A percentile compares a stretch with the other conserved stretches of the same genome.
Evolutionary conservation across 92 coral and sea anemone genomes (phyloP).

Genomic region (Nematostella vectensis): DNA sequence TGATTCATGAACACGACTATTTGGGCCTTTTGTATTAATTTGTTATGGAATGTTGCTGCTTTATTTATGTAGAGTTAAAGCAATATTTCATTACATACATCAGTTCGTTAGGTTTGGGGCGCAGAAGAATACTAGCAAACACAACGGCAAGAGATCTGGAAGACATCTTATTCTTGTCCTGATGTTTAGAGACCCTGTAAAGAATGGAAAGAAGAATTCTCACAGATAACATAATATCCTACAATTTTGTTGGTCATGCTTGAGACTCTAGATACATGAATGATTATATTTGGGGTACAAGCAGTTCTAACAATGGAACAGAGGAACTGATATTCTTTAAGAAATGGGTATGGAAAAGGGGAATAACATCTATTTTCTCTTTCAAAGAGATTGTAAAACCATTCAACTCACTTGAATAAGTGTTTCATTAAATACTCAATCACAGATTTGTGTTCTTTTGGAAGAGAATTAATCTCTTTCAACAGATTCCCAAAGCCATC

Average conservation of each 20-base stretch:
- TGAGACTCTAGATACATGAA: too few relatives aligned
- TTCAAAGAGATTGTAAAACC: background rate
- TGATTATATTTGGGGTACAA: too few relatives aligned
- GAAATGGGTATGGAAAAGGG: too few relatives aligned
- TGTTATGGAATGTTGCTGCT: too few relatives aligned
- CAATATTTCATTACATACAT: conserved; percentile 43
- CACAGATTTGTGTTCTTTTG: conserved; percentile 53
- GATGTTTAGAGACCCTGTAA: conserved; percentile 53
- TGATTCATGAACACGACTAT: too few relatives aligned
- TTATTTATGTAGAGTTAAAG: background rate
- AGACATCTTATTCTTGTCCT: conserved; percentile 62
- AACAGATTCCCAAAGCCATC: conserved; percentile 25
- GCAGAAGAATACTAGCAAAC: conserved; percentile 72
- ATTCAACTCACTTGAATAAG: conserved; percentile 51
- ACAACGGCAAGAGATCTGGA: conserved; percentile 34
- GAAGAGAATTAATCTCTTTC: conserved; percentile 32
- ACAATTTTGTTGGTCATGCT: too few relatives aligned
- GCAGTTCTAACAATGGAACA: too few relatives aligned
- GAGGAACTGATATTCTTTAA: too few relatives aligned
- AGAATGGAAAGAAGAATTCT: background rate
- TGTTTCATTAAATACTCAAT: conserved; percentile 54
- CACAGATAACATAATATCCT: background rate
- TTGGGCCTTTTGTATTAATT: too few relatives aligned
- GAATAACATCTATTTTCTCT: background rate
- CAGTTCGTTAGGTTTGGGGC: conserved; percentile 53